Base-by-base conservation (phyloP, 2,113 vertebrate genomes). In the Candoia aspera region DNA sequence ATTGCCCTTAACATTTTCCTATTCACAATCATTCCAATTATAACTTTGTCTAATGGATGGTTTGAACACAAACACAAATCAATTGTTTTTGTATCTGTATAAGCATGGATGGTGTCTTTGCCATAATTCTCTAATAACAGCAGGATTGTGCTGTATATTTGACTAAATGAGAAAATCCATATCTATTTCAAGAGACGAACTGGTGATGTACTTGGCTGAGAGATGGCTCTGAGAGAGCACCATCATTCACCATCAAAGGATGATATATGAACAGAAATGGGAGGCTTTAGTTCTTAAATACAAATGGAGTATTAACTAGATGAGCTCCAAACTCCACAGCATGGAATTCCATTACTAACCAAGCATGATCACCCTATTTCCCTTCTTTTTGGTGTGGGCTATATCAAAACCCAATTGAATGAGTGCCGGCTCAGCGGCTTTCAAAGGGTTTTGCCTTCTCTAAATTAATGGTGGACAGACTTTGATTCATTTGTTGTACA, bases 231-330 rank as follows among this genome's bases (percentile, higher is more conserved):
- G 79, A 90, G 54, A 90, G 91, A 87, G 23, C 26, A 17, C 4
- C 92, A 62, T 49, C 89, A 15, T 87, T 73, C 26, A 62, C 15
- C 64, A 88, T 90, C 0, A 0, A 91, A 91, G 49, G 49, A 3
- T 88, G 94, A 94, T 91, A 92, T 15, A 57, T 8, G 94, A 87
- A 86, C 87, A 87, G 37, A 94, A 94, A 68, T 91, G 60, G 90
- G 42, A 91, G 93, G 90, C 87, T 95, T 83, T 92, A 11, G 0
- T 26, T 88, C 91, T 94, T 90, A 94, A 96, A 93, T 91, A 58
- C 92, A 90, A 94, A 96, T 93, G 94, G 95, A 95, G 84, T 53
- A 59, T 95, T 95, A 95, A 94, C 95, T 95, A 95, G 93, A 93
- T 62, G 91, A 95, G 91, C 86, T 86, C 85, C 94, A 94, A 96